These are phyloP conservation scores for Brotula barbata DNA, from an alignment of 2,797 vertebrate genomes.

Conservation along the genomic window DNA sequence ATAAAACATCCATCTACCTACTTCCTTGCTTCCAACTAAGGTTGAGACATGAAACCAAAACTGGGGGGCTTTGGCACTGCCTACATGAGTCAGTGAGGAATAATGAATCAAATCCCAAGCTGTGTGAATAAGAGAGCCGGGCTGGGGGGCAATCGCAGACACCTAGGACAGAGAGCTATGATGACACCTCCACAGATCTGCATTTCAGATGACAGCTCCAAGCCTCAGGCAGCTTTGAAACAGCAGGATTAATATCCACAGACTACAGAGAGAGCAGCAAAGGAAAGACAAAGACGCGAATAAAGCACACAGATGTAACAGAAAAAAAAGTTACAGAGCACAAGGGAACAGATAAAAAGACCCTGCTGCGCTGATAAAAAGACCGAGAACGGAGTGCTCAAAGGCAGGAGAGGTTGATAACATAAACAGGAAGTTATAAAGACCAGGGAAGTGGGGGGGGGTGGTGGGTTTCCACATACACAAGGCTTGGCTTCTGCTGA, in stretches of 20 bases:
- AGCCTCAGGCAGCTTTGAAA: conserved; percentile 61
- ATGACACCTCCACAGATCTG: conserved; percentile 75
- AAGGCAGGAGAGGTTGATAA: conserved; percentile 5
- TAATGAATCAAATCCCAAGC: conserved; percentile 70
- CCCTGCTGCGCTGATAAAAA: conserved; percentile 23
- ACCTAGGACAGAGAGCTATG: conserved; percentile 68
- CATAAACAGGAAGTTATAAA: conserved; percentile 54
- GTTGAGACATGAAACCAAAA: conserved; percentile 47
- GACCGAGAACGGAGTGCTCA: conserved; percentile 25
- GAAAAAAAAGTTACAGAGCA: conserved; percentile 22
- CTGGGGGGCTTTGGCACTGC: conserved; percentile 48
- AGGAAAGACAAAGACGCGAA: conserved; percentile 36
- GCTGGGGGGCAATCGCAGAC: conserved; percentile 65
- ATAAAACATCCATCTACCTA: conserved; percentile 35
- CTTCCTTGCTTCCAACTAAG: conserved; percentile 37
- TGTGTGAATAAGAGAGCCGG: conserved; percentile 60
- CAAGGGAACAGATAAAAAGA: conserved; percentile 14
- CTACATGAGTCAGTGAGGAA: conserved; percentile 74
- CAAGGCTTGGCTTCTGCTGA: conserved; percentile 32
- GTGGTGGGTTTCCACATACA: conserved; percentile 21
- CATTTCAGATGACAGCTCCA: conserved; percentile 71
- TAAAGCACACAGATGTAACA: conserved; percentile 15
- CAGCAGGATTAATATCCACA: conserved; percentile 68
- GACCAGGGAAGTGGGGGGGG: conserved; percentile 1
- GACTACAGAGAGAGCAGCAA: conserved; percentile 37